Evolutionary conservation across 2,113 vertebrate genomes (phyloP), one percentile per base, ranked within the genome.

Genomic region (Rhagologus leucostigma): DNA sequence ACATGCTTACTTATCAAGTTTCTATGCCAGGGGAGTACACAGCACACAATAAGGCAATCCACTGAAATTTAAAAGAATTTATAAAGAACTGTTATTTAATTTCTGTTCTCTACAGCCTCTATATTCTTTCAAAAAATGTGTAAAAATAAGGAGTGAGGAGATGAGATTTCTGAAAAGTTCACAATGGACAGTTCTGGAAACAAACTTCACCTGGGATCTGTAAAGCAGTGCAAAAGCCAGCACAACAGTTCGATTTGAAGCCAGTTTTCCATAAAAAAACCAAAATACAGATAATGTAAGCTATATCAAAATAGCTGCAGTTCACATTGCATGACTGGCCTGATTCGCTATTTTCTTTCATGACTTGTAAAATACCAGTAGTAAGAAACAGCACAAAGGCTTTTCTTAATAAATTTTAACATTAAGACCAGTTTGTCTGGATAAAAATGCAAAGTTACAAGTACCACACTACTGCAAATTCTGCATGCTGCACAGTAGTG

Each of bases 321-420:
- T 76, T 91, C 84, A 68, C 35, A 26, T 49, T 53, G 81, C 71
- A 60, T 62, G 24, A 65, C 73, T 84, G 74, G 78, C 56, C 56
- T 41, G 15, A 86, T 46, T 50, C 11, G 59, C 33, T 42, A 70
- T 41, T 74, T 88, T 96, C 52, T 87, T 89, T 88, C 26, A 35
- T 37, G 41, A 89, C 81, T 75, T 56, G 59, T 65, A 82, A 94
- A 92, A 90, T n/a, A 94, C 73, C 24, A 76, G 84, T 53, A 96
- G 89, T 44, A 91, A 96, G 84, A 86, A 96, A 82, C 57, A 89
- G 88, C 95, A 95, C 49, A 94, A 88, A 90, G 85, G 89, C 78
- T 94, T 96, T 97, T 96, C 93, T 95, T 97, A 97, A 93, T 86
- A 95, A 97, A 95, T 81, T 97, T 97, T 97, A 97, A 97, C 96